Conservation (phyloP, 2,797 vertebrate species). For the Arctocebus calabarensis region DNA sequence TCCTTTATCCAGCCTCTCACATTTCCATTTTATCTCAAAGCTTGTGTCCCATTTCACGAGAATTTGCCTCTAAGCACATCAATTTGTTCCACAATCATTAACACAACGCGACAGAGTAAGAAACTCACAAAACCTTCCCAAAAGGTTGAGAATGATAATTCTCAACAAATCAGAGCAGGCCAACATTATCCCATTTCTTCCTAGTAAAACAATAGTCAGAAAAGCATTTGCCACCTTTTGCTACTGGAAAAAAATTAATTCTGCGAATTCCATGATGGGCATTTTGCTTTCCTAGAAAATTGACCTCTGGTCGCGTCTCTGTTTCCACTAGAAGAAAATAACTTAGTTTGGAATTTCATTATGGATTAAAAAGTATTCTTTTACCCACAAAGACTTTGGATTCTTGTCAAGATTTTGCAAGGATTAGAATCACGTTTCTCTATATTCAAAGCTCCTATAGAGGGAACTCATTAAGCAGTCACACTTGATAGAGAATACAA, state of each 20-base stretch:
- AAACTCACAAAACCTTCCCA: neutral
- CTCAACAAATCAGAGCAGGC: neutral
- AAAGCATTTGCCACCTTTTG: neutral
- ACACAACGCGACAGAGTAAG: neutral
- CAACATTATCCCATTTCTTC: neutral
- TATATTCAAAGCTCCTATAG: neutral
- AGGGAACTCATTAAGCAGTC: neutral
- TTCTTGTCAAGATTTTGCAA: constrained; percentile 17
- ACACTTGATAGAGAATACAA: neutral
- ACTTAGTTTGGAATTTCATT: neutral
- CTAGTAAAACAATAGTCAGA: neutral
- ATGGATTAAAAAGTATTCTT: neutral
- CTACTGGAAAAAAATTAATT: neutral
- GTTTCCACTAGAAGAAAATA: neutral
- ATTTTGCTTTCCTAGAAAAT: neutral
- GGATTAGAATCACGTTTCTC: neutral
- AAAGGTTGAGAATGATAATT: neutral
- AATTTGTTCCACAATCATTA: neutral
- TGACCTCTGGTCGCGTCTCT: neutral
- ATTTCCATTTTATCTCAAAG: neutral
- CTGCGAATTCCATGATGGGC: neutral
- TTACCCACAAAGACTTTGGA: constrained; percentile 2
- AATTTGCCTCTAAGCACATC: neutral
- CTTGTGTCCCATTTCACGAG: neutral
- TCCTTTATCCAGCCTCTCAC: neutral